These are phyloP conservation scores for Miltochrista miniata DNA, from an alignment of 2,888 invertebrate species.

Conservation along the genomic window DNA sequence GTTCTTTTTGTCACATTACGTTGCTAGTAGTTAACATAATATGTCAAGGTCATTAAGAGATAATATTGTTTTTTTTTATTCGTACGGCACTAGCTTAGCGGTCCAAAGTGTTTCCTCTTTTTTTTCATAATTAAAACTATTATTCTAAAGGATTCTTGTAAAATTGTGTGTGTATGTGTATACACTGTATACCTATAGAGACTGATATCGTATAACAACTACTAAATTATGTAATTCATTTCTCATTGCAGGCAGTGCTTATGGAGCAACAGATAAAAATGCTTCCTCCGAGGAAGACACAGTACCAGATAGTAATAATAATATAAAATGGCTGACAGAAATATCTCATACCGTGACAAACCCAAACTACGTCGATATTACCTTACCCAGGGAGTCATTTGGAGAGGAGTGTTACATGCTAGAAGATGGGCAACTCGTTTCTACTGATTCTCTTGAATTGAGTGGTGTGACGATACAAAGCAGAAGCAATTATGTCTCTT, in stretches of 20 bases:
- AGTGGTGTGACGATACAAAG: slow-evolving; percentile 12
- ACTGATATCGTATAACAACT: no score
- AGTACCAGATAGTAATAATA: neutral
- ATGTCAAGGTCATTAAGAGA: no score
- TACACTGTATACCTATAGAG: no score
- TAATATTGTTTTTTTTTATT: no score
- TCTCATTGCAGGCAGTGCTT: slow-evolving; percentile 1
- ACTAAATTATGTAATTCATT: no score
- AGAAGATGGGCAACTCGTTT: neutral
- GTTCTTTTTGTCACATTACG: no score
- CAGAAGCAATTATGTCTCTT: slow-evolving; percentile 32
- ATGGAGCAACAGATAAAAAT: slow-evolving; percentile 3
- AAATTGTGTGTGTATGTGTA: no score
- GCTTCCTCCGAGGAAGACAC: neutral
- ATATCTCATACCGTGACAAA: slow-evolving; percentile 4
- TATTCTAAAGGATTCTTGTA: no score
- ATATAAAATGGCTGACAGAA: neutral
- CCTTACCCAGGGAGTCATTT: slow-evolving; percentile 5
- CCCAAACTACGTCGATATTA: slow-evolving; percentile 3
- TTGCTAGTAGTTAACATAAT: no score
- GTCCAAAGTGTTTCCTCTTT: no score
- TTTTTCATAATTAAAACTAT: no score
- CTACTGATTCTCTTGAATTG: neutral
- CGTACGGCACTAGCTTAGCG: no score
- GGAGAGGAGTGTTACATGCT: slow-evolving; percentile 6